Evolutionary conservation across 1,140 invertebrate species (phyloP).

Genomic region (Drosophila watanabei): DNA sequence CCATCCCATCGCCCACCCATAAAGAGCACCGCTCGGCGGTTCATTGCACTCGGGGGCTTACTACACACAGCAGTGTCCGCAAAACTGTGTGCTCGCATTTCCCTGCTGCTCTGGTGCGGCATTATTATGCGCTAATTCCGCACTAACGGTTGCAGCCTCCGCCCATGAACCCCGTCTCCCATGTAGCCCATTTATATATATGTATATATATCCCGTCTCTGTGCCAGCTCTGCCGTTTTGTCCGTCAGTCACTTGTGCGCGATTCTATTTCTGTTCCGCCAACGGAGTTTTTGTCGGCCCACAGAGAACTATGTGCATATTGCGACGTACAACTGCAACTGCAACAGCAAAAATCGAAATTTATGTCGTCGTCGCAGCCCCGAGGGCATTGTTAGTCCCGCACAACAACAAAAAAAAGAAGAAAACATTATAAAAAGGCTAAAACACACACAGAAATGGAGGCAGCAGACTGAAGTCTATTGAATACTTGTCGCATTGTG

Average conservation of each 20-base stretch:
- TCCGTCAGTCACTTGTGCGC: constrained; percentile 60
- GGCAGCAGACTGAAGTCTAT: constrained; percentile 44
- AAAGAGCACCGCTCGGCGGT: constrained; percentile 29
- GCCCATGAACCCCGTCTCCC: constrained; percentile 23
- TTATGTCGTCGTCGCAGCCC: constrained; percentile 68
- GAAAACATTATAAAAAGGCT: constrained; percentile 1
- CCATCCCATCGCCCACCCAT: not conserved
- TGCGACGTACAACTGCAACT: constrained; percentile 28
- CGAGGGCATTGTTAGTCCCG: constrained; percentile 70
- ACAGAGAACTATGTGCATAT: constrained; percentile 52
- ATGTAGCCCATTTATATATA: constrained; percentile 10
- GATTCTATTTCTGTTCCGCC: constrained; percentile 79
- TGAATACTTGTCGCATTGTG: constrained; percentile 53
- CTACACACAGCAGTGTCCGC: constrained; percentile 35
- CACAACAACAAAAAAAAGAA: constrained; percentile 38
- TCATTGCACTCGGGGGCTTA: constrained; percentile 61
- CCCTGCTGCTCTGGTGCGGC: constrained; percentile 53
- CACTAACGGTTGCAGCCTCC: constrained; percentile 77
- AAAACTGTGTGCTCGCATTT: constrained; percentile 62
- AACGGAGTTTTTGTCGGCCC: constrained; percentile 70
- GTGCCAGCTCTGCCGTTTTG: constrained; percentile 45
- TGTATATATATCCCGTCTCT: constrained; percentile 16
- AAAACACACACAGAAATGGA: constrained; percentile 30
- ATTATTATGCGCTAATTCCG: constrained; percentile 80
- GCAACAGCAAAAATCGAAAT: constrained; percentile 77